Conservation (phyloP, 2,113 vertebrate species). For the Sebastes schlegelii region DNA sequence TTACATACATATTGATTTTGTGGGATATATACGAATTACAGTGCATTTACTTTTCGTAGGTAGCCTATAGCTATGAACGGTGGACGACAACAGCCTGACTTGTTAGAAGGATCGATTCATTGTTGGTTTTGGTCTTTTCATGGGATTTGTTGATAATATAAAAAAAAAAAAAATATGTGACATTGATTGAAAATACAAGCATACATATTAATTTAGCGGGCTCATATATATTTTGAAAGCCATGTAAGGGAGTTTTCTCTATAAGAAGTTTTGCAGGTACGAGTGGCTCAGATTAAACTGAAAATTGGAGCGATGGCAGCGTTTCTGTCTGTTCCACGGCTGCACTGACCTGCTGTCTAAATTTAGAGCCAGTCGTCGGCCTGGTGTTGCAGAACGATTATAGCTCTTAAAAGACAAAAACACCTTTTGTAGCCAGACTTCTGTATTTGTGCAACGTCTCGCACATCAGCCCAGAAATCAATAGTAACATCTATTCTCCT, state of each 20-base stretch:
- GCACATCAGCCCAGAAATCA: conserved; percentile 78
- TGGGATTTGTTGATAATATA: neutral
- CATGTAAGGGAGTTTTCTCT: neutral
- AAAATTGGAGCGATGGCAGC: neutral
- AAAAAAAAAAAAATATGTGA: neutral
- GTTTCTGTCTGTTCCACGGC: neutral
- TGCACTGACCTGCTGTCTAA: conserved; percentile 60
- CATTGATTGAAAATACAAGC: neutral
- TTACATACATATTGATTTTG: too few species aligned
- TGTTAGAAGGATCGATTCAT: neutral
- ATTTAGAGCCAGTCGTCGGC: conserved; percentile 51
- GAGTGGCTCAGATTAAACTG: conserved; percentile 7
- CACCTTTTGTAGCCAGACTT: conserved; percentile 64
- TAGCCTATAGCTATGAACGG: too few species aligned
- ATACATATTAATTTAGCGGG: neutral
- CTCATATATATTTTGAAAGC: neutral
- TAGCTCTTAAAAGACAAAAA: conserved; percentile 70
- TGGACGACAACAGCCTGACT: neutral
- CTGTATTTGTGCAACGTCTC: conserved; percentile 70
- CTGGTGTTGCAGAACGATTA: conserved; percentile 60
- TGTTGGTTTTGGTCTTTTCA: neutral
- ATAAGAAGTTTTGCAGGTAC: neutral
- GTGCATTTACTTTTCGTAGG: too few species aligned
- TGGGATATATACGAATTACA: too few species aligned
- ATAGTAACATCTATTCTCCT: conserved; percentile 74